A percentile compares a stretch with the other conserved stretches of the same genome.
These are phyloP conservation scores for Lasioglossum malachurum DNA, from an alignment of 2,888 invertebrate genomes.

Conservation along the genomic window DNA sequence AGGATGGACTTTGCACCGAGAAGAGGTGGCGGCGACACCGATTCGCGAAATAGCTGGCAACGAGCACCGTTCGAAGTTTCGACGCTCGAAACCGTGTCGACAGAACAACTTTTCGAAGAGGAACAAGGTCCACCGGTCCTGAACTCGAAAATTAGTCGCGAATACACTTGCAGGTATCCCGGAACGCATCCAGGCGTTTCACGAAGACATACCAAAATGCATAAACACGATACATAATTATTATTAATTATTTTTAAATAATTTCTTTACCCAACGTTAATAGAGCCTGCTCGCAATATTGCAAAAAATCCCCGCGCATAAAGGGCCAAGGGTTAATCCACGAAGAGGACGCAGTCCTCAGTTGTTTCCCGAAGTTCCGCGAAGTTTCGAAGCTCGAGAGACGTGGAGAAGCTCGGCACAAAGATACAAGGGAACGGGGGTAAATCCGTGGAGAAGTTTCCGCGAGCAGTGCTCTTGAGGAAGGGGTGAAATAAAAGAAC, in stretches of 20 bases:
- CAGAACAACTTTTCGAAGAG: not conserved
- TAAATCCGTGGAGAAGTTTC: conserved; percentile 13
- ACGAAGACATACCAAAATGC: no score
- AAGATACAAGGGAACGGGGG: not conserved
- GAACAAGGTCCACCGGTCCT: not conserved
- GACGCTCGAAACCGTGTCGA: conserved; percentile 14
- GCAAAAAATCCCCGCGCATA: not conserved
- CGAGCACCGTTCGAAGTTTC: conserved; percentile 1
- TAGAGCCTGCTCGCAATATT: not conserved
- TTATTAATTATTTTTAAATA: no score
- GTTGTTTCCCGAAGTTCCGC: not conserved
- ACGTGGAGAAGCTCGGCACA: not conserved
- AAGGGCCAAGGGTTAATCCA: not conserved
- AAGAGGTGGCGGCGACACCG: not conserved
- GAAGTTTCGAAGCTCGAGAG: not conserved
- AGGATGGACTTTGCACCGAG: conserved; percentile 32
- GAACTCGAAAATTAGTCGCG: not conserved
- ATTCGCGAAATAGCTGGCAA: conserved; percentile 14
- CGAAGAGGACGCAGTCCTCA: not conserved
- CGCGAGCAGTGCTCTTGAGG: not conserved
- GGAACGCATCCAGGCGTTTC: no score
- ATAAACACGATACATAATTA: no score
- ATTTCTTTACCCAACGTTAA: no score
- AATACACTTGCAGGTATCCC: not conserved
- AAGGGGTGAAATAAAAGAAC: not conserved